Conservation (phyloP, 1,140 invertebrate genomes). For the Drosophila setifemur region DNA sequence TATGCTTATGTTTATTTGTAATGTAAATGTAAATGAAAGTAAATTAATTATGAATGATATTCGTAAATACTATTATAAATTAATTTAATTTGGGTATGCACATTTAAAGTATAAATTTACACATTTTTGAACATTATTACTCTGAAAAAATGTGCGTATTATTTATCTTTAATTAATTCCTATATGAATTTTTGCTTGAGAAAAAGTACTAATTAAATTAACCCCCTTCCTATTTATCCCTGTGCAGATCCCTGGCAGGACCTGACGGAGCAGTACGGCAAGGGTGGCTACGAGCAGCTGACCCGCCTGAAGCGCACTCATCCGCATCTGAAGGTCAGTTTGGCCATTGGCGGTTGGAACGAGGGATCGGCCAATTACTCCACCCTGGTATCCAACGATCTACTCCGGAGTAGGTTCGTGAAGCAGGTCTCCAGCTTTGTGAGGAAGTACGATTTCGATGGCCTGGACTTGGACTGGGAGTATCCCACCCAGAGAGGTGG, state of each 20-base stretch:
- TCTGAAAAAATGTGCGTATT: too few species aligned
- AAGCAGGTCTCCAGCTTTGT: conserved; percentile 76
- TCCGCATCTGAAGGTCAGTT: conserved; percentile 88
- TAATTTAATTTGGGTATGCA: too few species aligned
- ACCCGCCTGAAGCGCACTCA: conserved; percentile 87
- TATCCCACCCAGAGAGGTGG: conserved; percentile 91
- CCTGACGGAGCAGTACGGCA: conserved; percentile 88
- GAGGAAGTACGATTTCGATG: conserved; percentile 88
- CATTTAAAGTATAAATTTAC: too few species aligned
- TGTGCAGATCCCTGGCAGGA: conserved; percentile 89
- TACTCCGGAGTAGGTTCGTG: conserved; percentile 85
- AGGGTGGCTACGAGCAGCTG: conserved; percentile 87
- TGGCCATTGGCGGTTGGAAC: conserved; percentile 95
- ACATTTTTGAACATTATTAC: too few species aligned
- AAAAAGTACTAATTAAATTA: too few species aligned
- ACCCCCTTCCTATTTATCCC: neutral
- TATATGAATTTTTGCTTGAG: too few species aligned
- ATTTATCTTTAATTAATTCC: too few species aligned
- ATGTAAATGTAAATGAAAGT: too few species aligned
- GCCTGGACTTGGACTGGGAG: conserved; percentile 91
- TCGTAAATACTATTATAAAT: too few species aligned
- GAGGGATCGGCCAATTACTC: conserved; percentile 93
- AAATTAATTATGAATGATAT: too few species aligned
- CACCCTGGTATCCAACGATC: conserved; percentile 85
- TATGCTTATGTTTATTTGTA: too few species aligned